Base-by-base conservation (phyloP, 1,140 invertebrate genomes). In the Tachypleus tridentatus region DNA sequence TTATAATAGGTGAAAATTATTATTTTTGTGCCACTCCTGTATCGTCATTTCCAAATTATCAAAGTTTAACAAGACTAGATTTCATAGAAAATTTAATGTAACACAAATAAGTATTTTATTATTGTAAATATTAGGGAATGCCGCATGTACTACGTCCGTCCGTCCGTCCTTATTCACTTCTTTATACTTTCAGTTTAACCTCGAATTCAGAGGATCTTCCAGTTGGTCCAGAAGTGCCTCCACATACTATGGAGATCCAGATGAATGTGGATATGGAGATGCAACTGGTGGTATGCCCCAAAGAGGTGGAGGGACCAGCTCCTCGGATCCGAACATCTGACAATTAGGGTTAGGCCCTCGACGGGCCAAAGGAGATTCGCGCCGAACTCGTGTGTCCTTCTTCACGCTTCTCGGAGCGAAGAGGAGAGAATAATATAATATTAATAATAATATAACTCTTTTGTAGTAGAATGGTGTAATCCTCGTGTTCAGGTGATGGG, bases 311-410 rank as follows among this genome's bases (percentile, higher is more conserved):
- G 87, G 87, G 65, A 87, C 83, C 74, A 85, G 83, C 73, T 87
- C 88, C 73, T 86, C 86, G 70, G 90, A 93, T 76, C 87, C 87
- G 75, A 88, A 85, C 80, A 92, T 93, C 86, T 93, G 91, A 93
- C 90, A 93, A 85, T 92, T 91, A 83, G 91, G 91, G 81, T 93
- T 93, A 89, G 90, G 70, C 64, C 58, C 89, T 87, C 88, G 91
- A 82, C 86, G 91, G 87, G 89, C 88, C 86, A 93, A 67, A 51
- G 60, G 60, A 47, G 67, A 64, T 57, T 62, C 63, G 81, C 87
- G 88, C 77, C 85, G 91, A 75, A 94, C 91, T 77, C 86, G 91
- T 79, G 91, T 94, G 80, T 93, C 91, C 78, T 94, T 94, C 84
- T 29, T 83, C 93, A 79, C 86, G 93, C 81, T 95, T 94, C 84